A percentile compares a stretch with the other conserved stretches of the same genome.
Evolutionary conservation across 2,888 invertebrate genomes (phyloP).

Genomic region (Corbicula japonica): DNA sequence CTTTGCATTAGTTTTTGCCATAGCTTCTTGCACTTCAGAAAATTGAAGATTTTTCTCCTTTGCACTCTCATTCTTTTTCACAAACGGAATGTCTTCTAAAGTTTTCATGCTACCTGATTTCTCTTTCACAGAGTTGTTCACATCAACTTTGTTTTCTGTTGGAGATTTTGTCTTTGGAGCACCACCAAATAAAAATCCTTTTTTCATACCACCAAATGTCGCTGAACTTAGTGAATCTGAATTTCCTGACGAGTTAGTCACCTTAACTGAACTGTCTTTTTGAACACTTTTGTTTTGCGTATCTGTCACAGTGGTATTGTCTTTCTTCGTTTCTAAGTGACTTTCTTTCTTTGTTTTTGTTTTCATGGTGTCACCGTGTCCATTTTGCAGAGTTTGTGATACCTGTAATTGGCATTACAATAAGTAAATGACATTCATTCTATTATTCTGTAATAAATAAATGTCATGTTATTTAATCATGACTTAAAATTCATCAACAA

Average conservation of each 20-base stretch:
- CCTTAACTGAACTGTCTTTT: not conserved
- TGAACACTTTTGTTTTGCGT: slow-evolving; percentile 3
- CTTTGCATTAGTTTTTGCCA: slow-evolving; percentile 67
- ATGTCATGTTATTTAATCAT: no score
- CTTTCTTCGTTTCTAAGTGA: not conserved
- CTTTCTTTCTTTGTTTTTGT: not conserved
- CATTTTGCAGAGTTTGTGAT: slow-evolving; percentile 13
- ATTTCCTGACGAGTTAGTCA: not conserved
- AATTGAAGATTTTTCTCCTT: slow-evolving; percentile 71
- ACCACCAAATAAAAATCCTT: slow-evolving; percentile 82
- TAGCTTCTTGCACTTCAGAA: slow-evolving; percentile 81
- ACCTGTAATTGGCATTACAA: no score
- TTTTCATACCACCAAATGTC: slow-evolving; percentile 84
- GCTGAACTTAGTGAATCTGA: slow-evolving; percentile 1
- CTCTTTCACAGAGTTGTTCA: slow-evolving; percentile 10
- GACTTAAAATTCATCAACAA: no score
- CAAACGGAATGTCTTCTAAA: slow-evolving; percentile 78
- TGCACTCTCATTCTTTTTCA: slow-evolving; percentile 72
- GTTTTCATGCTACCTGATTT: slow-evolving; percentile 33
- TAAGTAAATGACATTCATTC: no score
- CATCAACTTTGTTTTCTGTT: slow-evolving; percentile 21
- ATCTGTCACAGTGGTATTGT: slow-evolving; percentile 1
- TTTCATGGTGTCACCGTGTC: slow-evolving; percentile 6
- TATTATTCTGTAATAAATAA: no score
- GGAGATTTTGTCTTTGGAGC: slow-evolving; percentile 53